Evolutionary conservation across 2,888 invertebrate species (phyloP).

Genomic region (Tachina fera): DNA sequence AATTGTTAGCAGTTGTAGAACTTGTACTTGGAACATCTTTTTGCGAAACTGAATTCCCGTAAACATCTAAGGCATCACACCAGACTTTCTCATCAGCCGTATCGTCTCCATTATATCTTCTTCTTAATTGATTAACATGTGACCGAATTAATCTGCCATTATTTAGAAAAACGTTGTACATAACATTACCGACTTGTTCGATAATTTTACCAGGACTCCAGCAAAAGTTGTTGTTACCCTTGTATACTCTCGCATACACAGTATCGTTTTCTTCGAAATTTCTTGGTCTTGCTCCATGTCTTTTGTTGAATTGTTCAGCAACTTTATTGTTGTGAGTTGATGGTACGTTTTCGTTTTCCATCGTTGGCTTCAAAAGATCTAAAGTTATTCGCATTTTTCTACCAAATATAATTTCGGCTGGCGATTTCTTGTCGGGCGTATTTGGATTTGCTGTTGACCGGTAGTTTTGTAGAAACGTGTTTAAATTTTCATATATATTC

Average conservation of each 20-base stretch:
- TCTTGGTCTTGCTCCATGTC: slow-evolving; percentile 52
- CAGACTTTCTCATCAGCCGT: slow-evolving; percentile 32
- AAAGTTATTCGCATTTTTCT: slow-evolving; percentile 64
- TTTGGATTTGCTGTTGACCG: slow-evolving; percentile 70
- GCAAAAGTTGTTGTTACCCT: slow-evolving; percentile 52
- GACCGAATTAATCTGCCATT: slow-evolving; percentile 53
- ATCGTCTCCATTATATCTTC: slow-evolving; percentile 17
- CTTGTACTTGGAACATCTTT: too few relatives aligned
- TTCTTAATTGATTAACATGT: slow-evolving; percentile 65
- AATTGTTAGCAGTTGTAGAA: slow-evolving; percentile 15
- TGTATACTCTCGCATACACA: slow-evolving; percentile 57
- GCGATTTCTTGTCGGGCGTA: slow-evolving; percentile 61
- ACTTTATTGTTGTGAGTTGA: slow-evolving; percentile 8
- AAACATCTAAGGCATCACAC: slow-evolving; percentile 27
- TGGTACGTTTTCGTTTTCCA: too few relatives aligned
- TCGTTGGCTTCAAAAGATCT: slow-evolving; percentile 60
- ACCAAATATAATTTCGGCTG: slow-evolving; percentile 69
- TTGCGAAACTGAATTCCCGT: too few relatives aligned
- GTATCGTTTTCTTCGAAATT: slow-evolving; percentile 49
- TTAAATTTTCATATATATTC: slow-evolving; percentile 62
- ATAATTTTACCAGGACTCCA: slow-evolving; percentile 59
- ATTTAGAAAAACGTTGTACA: slow-evolving; percentile 62
- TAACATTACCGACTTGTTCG: slow-evolving; percentile 62
- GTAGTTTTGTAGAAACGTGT: slow-evolving; percentile 68
- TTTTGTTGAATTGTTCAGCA: slow-evolving; percentile 41